phyloP scores from a whole-genome alignment of 2,888 invertebrate species.

The Ephialtes manifestator region DNA sequence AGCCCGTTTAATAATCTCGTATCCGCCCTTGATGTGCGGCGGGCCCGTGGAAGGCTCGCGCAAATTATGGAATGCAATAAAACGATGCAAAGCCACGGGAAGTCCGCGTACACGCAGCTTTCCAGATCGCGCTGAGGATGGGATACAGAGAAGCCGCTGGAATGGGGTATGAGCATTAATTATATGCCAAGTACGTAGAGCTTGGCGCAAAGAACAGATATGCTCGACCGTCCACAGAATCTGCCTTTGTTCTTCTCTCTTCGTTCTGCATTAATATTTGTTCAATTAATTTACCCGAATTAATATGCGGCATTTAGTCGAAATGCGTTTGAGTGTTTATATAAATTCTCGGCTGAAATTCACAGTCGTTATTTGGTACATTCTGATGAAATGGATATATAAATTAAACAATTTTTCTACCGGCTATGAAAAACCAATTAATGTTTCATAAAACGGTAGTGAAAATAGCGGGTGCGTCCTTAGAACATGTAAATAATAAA shows the following conservation, averaged over 20 bases:
- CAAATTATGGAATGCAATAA: conserved; percentile 68
- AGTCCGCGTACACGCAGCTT: conserved; percentile 9
- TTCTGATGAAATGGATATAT: not conserved
- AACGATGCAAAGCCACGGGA: conserved; percentile 55
- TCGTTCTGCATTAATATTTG: conserved; percentile 29
- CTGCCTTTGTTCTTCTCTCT: conserved; percentile 15
- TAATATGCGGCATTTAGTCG: conserved; percentile 22
- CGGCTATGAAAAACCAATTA: not conserved
- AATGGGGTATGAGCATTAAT: conserved; percentile 49
- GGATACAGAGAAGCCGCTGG: not conserved
- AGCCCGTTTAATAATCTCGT: conserved; percentile 64
- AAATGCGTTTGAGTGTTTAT: not conserved
- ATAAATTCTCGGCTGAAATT: not conserved
- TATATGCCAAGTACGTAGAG: conserved; percentile 40
- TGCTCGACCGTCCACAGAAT: conserved; percentile 27
- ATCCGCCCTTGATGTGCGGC: conserved; percentile 57
- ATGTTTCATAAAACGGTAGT: not conserved
- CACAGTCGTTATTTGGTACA: not conserved
- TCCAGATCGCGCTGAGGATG: conserved; percentile 36
- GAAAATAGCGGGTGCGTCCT: not conserved
- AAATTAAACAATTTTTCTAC: not conserved
- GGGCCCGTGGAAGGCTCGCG: conserved; percentile 26
- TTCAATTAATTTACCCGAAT: conserved; percentile 51
- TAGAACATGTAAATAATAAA: not conserved
- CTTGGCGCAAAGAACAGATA: conserved; percentile 44